Percentiles rank a stretch among this genome's conserved stretches.
These are phyloP conservation scores for Scylla paramamosain DNA, from an alignment of 1,140 invertebrate species.

Conservation along the genomic window DNA sequence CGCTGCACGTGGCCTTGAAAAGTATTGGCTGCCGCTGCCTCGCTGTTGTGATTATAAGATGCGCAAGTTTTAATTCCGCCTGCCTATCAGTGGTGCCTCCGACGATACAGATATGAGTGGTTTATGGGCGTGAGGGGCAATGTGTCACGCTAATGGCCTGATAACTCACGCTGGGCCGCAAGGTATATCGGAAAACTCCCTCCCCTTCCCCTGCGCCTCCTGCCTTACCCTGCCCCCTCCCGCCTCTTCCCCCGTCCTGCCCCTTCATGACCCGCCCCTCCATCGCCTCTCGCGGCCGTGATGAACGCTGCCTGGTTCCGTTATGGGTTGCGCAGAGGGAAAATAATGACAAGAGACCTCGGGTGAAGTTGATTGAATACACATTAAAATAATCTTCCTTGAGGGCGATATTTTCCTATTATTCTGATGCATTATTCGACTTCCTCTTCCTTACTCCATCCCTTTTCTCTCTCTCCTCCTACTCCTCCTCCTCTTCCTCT, in stretches of 20 bases:
- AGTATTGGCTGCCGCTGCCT: too few species aligned
- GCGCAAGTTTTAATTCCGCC: background rate
- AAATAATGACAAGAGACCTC: background rate
- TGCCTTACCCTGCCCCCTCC: too few species aligned
- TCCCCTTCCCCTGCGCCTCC: too few species aligned
- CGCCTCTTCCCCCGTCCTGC: too few species aligned
- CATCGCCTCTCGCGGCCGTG: background rate
- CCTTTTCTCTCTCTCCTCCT: background rate
- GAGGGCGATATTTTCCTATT: conserved; percentile 16
- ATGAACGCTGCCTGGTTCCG: background rate
- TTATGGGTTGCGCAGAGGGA: background rate
- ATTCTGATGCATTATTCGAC: background rate
- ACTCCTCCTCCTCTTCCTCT: background rate
- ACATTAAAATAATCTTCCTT: conserved; percentile 6
- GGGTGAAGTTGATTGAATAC: conserved; percentile 34
- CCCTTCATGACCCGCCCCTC: too few species aligned
- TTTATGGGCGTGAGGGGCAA: conserved; percentile 7
- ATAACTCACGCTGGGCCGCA: conserved; percentile 27
- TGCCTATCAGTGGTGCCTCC: background rate
- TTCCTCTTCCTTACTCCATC: background rate
- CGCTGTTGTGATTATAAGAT: background rate
- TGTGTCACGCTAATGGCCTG: conserved; percentile 31
- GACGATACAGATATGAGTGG: conserved; percentile 23
- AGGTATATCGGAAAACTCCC: conserved; percentile 28
- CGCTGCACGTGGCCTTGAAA: too few species aligned